Base-by-base conservation (phyloP, 2,797 vertebrate genomes). In the Pelodytes ibericus region DNA sequence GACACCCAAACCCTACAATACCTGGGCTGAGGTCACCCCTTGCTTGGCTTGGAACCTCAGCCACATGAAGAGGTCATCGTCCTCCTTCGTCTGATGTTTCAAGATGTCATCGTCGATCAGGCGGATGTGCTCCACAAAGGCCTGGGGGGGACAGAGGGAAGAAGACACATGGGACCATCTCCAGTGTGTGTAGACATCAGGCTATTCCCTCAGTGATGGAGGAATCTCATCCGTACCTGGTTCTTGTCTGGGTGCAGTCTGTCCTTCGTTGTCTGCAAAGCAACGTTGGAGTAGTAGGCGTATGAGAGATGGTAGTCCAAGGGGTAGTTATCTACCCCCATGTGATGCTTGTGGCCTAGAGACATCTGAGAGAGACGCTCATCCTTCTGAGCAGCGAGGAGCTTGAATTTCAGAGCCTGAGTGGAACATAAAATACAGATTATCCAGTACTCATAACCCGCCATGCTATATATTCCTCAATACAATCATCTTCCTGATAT, bases 11-110 rank as follows among this genome's bases (percentile, higher is more conserved):
- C 10, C 56, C 15, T 0, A 2, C 3, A 1, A 4, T 85, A 94
- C 93, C 91, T 94, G 92, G 0, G 93, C 93, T 0, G 91, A 89
- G n/a, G 87, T 82, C 13, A 84, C 88, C 26, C 93, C 93, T 11
- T 83, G 89, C 16, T 82, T 80, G 2, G 93, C 93, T 84, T 93
- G 91, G 7, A 86, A 87, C 81, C 89, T 92, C 13, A 94, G 86
- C 93, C 93, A 94, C 13, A 92, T 88, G 82, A 94, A 94, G 70
- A 94, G 82, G 60, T 94, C 91, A 44, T 93, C 88, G 7, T 93
- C 75, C 74, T 92, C 82, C 49, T 56, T 87, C 16, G 93, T 94
- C 82, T 94, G 93, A 3, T 82, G 77, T 33, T 84, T 85, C 77
- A 94, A 64, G 1, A 66, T 62, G 24, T 91, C 88, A 1, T 94